phyloP scores from a whole-genome alignment of 2,888 invertebrate species.

The Sarcophaga subvicina region DNA sequence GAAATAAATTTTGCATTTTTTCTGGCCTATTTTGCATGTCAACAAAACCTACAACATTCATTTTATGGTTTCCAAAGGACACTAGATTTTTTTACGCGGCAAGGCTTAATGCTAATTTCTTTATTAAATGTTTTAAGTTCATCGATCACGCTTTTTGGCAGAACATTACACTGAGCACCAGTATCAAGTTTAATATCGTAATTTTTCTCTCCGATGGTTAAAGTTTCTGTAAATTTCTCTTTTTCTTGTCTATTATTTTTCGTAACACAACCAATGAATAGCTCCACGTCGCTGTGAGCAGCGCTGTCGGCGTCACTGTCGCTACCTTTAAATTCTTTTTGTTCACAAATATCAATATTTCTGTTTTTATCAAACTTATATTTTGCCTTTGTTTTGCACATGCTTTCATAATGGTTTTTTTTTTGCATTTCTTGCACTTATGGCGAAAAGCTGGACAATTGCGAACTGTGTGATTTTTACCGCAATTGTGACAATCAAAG shows the following conservation, averaged over 20 bases:
- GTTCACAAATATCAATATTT: too few relatives aligned
- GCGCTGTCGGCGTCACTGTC: background rate
- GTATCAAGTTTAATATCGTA: slow-evolving; percentile 25
- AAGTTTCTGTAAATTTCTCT: background rate
- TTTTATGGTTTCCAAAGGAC: slow-evolving; percentile 4
- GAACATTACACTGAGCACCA: slow-evolving; percentile 3
- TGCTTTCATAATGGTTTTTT: slow-evolving; percentile 18
- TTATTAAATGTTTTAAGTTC: background rate
- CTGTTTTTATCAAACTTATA: background rate
- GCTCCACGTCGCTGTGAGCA: background rate
- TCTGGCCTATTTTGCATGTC: background rate
- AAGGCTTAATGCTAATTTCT: background rate
- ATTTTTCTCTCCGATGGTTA: background rate
- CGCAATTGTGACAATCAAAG: slow-evolving; percentile 5
- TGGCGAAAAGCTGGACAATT: slow-evolving; percentile 22
- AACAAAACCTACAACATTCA: background rate
- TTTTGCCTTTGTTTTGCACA: background rate
- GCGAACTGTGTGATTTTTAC: background rate
- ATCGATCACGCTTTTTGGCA: slow-evolving; percentile 8
- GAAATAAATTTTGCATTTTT: slow-evolving; percentile 23
- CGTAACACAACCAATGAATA: slow-evolving; percentile 13
- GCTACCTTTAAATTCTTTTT: too few relatives aligned
- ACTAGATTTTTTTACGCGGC: slow-evolving; percentile 6
- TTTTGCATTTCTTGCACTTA: slow-evolving; percentile 4
- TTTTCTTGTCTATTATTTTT: background rate